Conservation (phyloP, 2,797 vertebrate genomes). For the Amniataba percoides region DNA sequence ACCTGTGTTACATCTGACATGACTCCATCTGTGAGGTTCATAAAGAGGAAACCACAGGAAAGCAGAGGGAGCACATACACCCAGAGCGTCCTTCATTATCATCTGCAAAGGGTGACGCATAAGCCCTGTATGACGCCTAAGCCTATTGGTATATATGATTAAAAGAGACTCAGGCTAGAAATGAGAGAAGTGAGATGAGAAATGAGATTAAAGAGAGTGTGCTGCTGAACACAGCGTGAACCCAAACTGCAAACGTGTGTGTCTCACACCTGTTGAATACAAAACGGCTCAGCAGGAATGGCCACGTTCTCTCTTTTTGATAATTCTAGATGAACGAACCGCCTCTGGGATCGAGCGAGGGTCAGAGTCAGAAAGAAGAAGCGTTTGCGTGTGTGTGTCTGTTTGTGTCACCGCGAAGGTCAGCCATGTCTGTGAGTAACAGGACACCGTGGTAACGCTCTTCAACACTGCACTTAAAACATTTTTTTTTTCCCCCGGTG, state of each 20-base stretch:
- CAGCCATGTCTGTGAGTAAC: slow-evolving; percentile 23
- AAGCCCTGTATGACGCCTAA: neutral
- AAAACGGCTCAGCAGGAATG: slow-evolving; percentile 43
- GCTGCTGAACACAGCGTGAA: neutral
- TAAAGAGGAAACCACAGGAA: slow-evolving; percentile 4
- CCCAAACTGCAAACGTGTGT: neutral
- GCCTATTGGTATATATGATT: neutral
- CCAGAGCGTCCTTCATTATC: slow-evolving; percentile 16
- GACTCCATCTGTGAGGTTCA: slow-evolving; percentile 17
- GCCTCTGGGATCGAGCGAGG: neutral
- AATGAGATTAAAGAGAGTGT: neutral
- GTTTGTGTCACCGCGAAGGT: slow-evolving; percentile 39
- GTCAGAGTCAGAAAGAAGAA: slow-evolving; percentile 21
- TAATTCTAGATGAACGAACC: slow-evolving; percentile 45
- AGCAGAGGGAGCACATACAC: neutral
- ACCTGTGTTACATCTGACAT: slow-evolving; percentile 16
- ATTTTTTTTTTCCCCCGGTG: slow-evolving; percentile 15
- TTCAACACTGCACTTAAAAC: slow-evolving; percentile 21
- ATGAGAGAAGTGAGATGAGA: neutral
- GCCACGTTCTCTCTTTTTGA: slow-evolving; percentile 38
- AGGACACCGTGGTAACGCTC: slow-evolving; percentile 43
- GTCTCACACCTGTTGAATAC: slow-evolving; percentile 69
- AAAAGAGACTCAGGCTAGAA: slow-evolving; percentile 9
- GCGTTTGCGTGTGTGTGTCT: slow-evolving; percentile 18
- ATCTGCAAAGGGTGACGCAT: slow-evolving; percentile 11